Conservation (phyloP, 2,888 invertebrate genomes). For the Rhagophthalmus giganteus region DNA sequence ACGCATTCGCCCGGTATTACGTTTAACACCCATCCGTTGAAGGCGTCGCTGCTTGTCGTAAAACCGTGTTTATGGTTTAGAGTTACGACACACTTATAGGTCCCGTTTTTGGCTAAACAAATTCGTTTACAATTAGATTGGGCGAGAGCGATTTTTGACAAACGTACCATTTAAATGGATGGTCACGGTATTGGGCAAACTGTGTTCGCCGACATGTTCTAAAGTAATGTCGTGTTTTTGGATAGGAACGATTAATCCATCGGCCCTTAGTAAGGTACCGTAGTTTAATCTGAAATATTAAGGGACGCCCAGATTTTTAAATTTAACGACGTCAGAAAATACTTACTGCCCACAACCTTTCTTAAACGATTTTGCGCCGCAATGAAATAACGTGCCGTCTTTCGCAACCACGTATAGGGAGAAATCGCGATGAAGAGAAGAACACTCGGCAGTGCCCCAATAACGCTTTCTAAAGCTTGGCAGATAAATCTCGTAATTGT, state of each 20-base stretch:
- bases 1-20: conserved; percentile 43
- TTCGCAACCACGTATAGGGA: conserved; percentile 49
- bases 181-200: conserved; percentile 56
- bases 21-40: conserved; percentile 39
- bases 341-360: conserved; percentile 61
- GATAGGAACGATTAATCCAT: conserved; percentile 53
- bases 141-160: too few relatives aligned
- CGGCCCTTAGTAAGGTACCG: conserved; percentile 59
- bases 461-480: conserved; percentile 47
- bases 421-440: conserved; percentile 40
- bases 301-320: neutral
- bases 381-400: conserved; percentile 63
- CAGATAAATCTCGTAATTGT: conserved; percentile 55
- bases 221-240: conserved; percentile 57
- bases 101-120: conserved; percentile 28
- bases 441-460: conserved; percentile 41
- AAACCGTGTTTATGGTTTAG: conserved; percentile 31
- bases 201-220: conserved; percentile 56
- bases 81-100: conserved; percentile 41
- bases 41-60: conserved; percentile 26
- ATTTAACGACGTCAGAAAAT: conserved; percentile 5
- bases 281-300: conserved; percentile 57
- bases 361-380: conserved; percentile 60
- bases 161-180: conserved; percentile 50
- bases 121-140: too few relatives aligned